Evolutionary conservation across 2,797 vertebrate genomes (phyloP).

Genomic region (Acridotheres tristis): DNA sequence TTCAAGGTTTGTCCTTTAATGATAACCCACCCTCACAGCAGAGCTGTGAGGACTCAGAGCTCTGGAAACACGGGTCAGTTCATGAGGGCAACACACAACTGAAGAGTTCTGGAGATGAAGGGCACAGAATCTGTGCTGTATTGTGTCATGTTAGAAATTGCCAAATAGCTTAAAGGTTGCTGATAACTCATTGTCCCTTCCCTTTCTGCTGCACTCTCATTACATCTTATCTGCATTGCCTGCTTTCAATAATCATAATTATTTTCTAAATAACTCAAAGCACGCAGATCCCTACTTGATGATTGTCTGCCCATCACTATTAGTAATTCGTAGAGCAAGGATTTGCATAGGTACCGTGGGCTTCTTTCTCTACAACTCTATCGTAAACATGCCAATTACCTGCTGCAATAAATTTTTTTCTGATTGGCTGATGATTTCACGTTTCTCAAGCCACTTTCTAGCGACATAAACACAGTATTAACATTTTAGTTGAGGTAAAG

Average conservation of each 20-base stretch:
- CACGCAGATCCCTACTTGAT: background rate
- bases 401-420: background rate
- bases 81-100: fast-evolving
- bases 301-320: background rate
- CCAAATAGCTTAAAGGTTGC: background rate
- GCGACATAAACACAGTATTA: background rate
- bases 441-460: background rate
- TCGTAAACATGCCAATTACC: constrained; percentile 18
- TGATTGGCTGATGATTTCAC: constrained; percentile 17
- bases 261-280: background rate
- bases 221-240: background rate
- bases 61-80: background rate
- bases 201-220: background rate
- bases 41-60: background rate
- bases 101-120: background rate
- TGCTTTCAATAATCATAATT: background rate
- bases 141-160: background rate
- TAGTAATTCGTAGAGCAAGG: background rate
- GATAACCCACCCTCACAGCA: background rate
- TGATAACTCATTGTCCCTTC: background rate
- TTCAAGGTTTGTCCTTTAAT: background rate
- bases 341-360: background rate
- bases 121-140: background rate
- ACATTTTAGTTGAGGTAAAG: background rate
- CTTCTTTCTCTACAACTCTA: background rate